These are phyloP conservation scores for Gadus macrocephalus DNA, from an alignment of 2,113 vertebrate genomes.

Conservation along the genomic window DNA sequence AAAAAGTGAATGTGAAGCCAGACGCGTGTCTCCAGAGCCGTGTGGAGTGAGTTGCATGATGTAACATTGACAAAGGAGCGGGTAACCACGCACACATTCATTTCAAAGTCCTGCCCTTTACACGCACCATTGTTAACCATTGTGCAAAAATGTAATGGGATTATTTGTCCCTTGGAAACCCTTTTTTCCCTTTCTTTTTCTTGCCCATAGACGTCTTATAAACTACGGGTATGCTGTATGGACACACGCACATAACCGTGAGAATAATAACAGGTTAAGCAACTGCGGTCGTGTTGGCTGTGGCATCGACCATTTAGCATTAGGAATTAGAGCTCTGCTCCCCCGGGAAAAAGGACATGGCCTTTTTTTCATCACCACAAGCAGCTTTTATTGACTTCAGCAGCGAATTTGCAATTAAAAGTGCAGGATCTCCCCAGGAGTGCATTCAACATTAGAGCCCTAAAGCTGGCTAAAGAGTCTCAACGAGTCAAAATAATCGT, in stretches of 20 bases:
- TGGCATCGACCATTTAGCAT: constrained; percentile 16
- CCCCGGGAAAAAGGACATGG: not conserved
- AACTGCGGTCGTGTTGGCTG: constrained; percentile 19
- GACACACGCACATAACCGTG: not conserved
- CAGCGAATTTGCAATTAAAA: constrained; percentile 28
- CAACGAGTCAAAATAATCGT: constrained; percentile 37
- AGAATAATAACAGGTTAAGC: constrained; percentile 6
- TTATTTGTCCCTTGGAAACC: constrained; percentile 12
- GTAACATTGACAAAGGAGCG: constrained; percentile 70
- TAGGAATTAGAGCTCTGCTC: constrained; percentile 13
- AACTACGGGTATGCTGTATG: not conserved
- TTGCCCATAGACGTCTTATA: not conserved
- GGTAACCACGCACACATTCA: constrained; percentile 56
- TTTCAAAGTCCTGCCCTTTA: constrained; percentile 30
- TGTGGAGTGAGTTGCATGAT: constrained; percentile 67
- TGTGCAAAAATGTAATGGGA: not conserved
- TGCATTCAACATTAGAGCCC: constrained; percentile 15
- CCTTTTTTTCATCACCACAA: constrained; percentile 8
- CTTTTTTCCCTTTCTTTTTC: not conserved
- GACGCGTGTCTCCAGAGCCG: constrained; percentile 29
- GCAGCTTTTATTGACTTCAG: constrained; percentile 35
- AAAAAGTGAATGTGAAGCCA: constrained; percentile 18
- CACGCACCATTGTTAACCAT: constrained; percentile 2
- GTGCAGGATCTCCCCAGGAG: constrained; percentile 28
- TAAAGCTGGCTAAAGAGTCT: constrained; percentile 26